Evolutionary conservation across 2,797 vertebrate genomes (phyloP).

Genomic region (Cossypha caffra): DNA sequence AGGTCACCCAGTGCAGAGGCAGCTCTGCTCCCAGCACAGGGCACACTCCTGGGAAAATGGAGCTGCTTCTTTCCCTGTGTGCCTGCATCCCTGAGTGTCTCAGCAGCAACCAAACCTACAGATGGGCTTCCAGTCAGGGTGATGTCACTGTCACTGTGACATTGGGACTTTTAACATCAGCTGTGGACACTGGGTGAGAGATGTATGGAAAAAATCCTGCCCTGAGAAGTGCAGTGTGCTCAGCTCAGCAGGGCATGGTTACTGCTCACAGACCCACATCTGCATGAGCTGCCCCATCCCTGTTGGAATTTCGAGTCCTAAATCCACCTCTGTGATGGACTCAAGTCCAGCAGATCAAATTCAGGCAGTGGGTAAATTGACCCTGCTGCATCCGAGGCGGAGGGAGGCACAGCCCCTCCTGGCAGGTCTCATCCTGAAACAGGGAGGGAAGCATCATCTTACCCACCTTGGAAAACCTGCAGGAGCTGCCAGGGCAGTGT

Average conservation of each 20-base stretch:
- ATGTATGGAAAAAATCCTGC: not conserved
- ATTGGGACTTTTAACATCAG: not conserved
- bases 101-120: rapidly evolving
- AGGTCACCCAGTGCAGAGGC: not conserved
- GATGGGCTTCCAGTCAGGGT: rapidly evolving
- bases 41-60: not conserved
- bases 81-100: rapidly evolving
- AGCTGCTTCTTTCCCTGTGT: not conserved
- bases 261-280: not conserved
- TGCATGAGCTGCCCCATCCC: not conserved
- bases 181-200: rapidly evolving
- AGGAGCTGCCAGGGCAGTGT: not conserved
- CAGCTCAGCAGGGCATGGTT: not conserved
- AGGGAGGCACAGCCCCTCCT: rapidly evolving
- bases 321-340: not conserved
- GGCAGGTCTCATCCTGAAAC: not conserved
- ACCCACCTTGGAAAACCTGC: rapidly evolving
- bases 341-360: not conserved
- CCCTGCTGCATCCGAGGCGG: rapidly evolving
- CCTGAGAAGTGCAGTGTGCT: not conserved
- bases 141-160: rapidly evolving
- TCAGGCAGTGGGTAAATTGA: rapidly evolving
- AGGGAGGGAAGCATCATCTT: not conserved
- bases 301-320: not conserved
- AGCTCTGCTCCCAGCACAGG: not conserved